Evolutionary conservation across 1,140 invertebrate species (phyloP), one percentile per base, ranked within the genome.

Genomic region (Triops cancriformis): DNA sequence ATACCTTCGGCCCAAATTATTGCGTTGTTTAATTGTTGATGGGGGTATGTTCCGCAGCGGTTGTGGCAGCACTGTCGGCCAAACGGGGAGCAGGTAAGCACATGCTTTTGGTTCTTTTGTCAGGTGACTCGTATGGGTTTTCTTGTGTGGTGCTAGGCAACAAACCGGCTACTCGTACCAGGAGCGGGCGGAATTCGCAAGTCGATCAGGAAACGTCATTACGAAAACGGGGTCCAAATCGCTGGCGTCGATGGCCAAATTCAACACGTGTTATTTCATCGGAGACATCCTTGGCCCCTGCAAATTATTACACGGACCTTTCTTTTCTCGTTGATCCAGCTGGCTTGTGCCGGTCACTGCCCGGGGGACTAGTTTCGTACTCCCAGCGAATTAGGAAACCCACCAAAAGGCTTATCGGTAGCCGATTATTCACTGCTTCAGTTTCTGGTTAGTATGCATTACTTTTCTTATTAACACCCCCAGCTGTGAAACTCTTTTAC

Each of bases 61-160:
- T 76, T 31, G 74, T 76, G 74, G 74, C 74, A 76, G 74, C 41
- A 76, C 23, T 45, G 74, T 76, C 74, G 74, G 74, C 74, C 74
- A 76, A 76, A 76, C 37, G 74, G 45, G 74, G 27, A 43, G 45
- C 37, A 31, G 37, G 45, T 76, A 41, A 31, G 11, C 10, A 31
- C 41, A 28, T 31, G 64, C 45, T 45, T 31, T 76, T 31, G 18
- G 18, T 76, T 64, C 37, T 4, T 23, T 11, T n/a, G 12, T 76
- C 10, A 45, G 31, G 23, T 76, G 7, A 37, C 41, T 43, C 1
- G 45, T 64, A n/a, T 76, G 6, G 18, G 12, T 74, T 14, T n/a
- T 6, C 14, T 23, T 18, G 23, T 31, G 14, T n/a, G 10, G n/a
- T 74, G 73, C 12, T 74, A 37, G 37, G 37, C 28, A 74, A 23